Percentiles rank a stretch among this genome's conserved stretches.
phyloP scores from a whole-genome alignment of 23 tunicate species.

The Ascidia mentula region DNA sequence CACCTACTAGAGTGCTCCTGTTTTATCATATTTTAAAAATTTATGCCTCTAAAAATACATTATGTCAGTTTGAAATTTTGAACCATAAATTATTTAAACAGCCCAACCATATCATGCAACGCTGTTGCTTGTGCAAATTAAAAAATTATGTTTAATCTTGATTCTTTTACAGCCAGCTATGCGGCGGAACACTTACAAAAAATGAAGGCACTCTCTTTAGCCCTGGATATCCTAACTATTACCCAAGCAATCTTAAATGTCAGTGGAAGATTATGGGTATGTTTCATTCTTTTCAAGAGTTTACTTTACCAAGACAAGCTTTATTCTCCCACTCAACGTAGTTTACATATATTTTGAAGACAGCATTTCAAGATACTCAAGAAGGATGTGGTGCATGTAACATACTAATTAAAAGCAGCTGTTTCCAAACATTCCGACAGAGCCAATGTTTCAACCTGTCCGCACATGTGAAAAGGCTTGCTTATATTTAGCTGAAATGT shows the following conservation, averaged over 20 bases:
- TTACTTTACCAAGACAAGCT: not conserved
- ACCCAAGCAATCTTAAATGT: constrained; percentile 49
- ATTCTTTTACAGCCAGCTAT: constrained; percentile 34
- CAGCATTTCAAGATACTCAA: not conserved
- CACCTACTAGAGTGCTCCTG: no score
- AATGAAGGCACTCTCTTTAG: constrained; percentile 24
- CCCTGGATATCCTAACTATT: constrained; percentile 59
- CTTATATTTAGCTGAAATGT: no score
- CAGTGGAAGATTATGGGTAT: constrained; percentile 52
- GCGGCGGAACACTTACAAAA: constrained; percentile 30
- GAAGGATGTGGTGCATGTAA: not conserved
- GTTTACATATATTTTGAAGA: not conserved
- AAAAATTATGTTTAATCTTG: not conserved
- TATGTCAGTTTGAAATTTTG: no score
- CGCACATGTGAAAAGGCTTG: no score
- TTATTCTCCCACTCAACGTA: not conserved
- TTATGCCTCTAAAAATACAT: no score
- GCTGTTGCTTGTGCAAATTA: not conserved
- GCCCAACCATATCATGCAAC: no score
- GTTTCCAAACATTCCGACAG: no score
- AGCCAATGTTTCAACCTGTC: no score
- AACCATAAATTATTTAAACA: no score
- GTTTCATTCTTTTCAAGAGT: not conserved
- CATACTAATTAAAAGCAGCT: not conserved
- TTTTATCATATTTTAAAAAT: no score